Evolutionary conservation across 2,113 vertebrate genomes (phyloP), one percentile per base, ranked within the genome.

Genomic region (Anser brachyrhynchus): DNA sequence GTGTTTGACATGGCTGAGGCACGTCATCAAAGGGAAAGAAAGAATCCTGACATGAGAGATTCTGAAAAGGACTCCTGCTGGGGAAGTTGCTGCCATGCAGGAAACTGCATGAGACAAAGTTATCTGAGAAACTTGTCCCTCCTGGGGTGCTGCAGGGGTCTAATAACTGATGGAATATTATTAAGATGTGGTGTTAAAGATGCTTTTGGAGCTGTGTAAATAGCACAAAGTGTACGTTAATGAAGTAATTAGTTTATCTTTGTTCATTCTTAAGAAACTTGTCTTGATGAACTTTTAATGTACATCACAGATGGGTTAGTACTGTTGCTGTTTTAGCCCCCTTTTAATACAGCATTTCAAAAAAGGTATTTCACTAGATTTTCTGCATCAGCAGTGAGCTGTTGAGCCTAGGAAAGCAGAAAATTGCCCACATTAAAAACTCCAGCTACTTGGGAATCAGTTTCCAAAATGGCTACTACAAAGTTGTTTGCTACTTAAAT

Each of bases 1-100:
- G 77, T 57, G 59, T 96, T 85, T 97, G 96, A 96, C 95, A 61
- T 79, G 92, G 89, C 69, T 94, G 93, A 82, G 89, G 75, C 59
- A 87, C 61, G 59, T 96, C 51, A 84, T 73, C 80, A 85, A 85
- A 87, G 26, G 61, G n/a, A 65, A 64, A 87, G 71, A 84, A 89
- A 84, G 77, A 92, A 72, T 57, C 26, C 51, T 89, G 94, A 93
- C 89, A 94, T 64, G 71, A 73, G 75, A 95, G 88, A 78, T 70
- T 59, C 28, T 90, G 52, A 82, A 95, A 81, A 92, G 59, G 35
- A 65, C 61, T 95, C 74, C 71, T 79, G 64, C 67, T 96, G 87
- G 94, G 93, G 93, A 95, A 96, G 79, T 41, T 96, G 87, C 87
- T 95, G 71, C 84, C 71, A 74, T 66, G 75, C 82, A 87, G 80